Base-by-base conservation (phyloP, 1,140 invertebrate species). In the Drosophila nigromelanica region DNA sequence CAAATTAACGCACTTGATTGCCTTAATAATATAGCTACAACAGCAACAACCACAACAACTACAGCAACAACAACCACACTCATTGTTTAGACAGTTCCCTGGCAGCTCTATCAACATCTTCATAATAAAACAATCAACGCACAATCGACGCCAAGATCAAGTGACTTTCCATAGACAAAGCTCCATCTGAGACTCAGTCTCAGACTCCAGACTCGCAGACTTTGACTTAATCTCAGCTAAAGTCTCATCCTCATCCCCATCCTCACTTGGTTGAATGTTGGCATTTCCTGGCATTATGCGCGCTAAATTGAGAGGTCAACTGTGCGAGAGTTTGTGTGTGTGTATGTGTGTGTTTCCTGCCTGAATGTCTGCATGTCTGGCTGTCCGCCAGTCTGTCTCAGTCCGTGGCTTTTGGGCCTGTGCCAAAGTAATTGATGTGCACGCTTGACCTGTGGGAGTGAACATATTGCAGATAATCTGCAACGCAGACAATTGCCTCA, bases 401-500 rank as follows among this genome's bases (percentile, higher is more conserved):
- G 27, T 59, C 60, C 60, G 78, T 51, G 62, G 76, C 67, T 83
- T 54, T 75, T 87, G 76, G 68, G 82, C 79, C 82, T 89, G 86
- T 91, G 90, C 90, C 90, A 91, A 91, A 78, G 82, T 91, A 91
- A 91, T 91, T 91, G 90, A 91, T 91, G 90, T 91, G 90, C 85
- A 87, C 82, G 86, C 77, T 89, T 91, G 90, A 91, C 90, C 90
- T 91, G 90, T 91, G 80, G 90, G 90, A 91, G 90, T 89, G 83
- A 91, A 91, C 90, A 83, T 89, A 91, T 91, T 89, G 89, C 81
- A 91, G 89, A 91, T 91, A 91, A 91, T 90, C 89, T 91, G 64
- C 85, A 80, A 86, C 71, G 76, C 89, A 91, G 85, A 89, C 89
- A 91, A 90, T 90, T 89, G 82, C 82, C 82, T 86, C 75, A 86